Conservation (phyloP, 2,113 vertebrate genomes). For the Grus americana region DNA sequence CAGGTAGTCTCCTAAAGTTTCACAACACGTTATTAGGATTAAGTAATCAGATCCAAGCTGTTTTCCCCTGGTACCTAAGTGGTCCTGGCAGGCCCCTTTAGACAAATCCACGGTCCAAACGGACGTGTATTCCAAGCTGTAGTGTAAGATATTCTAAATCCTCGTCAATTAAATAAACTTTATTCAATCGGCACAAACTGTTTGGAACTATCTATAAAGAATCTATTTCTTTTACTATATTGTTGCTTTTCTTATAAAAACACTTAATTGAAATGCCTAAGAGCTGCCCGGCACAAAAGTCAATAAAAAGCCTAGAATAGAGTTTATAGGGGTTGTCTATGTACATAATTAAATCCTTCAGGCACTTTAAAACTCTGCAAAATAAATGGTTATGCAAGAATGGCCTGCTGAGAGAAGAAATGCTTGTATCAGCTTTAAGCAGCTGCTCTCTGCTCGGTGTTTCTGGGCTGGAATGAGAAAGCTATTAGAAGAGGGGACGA, state of each 20-base stretch:
- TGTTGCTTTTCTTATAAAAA: constrained; percentile 95
- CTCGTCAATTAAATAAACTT: constrained; percentile 77
- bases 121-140: constrained; percentile 48
- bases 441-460: constrained; percentile 77
- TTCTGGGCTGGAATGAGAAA: constrained; percentile 82
- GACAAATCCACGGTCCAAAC: constrained; percentile 47
- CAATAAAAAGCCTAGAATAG: constrained; percentile 98
- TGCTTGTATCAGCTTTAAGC: constrained; percentile 87
- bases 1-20: constrained; percentile 84
- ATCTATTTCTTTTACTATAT: constrained; percentile 87
- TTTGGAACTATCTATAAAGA: constrained; percentile 89
- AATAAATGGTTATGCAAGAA: constrained; percentile 93
- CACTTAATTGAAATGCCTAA: constrained; percentile 98
- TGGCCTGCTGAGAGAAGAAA: constrained; percentile 88
- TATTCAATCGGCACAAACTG: constrained; percentile 81
- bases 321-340: constrained; percentile 98
- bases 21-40: constrained; percentile 82
- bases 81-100: constrained; percentile 57
- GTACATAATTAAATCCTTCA: constrained; percentile 99
- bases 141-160: constrained; percentile 77
- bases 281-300: constrained; percentile 90
- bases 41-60: constrained; percentile 77
- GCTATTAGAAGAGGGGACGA: constrained; percentile 80
- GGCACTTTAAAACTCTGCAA: constrained; percentile 90
- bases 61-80: constrained; percentile 49